A percentile compares a stretch with the other conserved stretches of the same genome.
These are phyloP conservation scores for Cydia strobilella DNA, from an alignment of 1,140 invertebrate species.

Conservation along the genomic window DNA sequence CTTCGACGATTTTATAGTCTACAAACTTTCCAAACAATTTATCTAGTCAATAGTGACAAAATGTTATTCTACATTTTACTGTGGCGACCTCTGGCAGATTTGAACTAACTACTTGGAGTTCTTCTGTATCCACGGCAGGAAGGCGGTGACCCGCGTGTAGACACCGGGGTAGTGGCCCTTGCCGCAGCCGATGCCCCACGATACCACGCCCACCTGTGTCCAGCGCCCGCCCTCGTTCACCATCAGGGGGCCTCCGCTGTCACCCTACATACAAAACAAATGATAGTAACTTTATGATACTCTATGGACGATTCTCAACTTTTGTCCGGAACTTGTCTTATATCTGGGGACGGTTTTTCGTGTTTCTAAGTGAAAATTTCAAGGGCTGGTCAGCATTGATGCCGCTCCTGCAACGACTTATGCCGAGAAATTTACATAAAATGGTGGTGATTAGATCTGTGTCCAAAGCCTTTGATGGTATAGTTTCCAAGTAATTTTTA, in stretches of 20 bases:
- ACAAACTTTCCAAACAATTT: background rate
- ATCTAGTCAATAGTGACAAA: background rate
- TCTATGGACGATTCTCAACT: no score
- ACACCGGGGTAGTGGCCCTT: conserved; percentile 95
- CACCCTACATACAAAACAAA: conserved; percentile 84
- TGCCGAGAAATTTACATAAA: no score
- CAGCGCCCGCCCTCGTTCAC: conserved; percentile 88
- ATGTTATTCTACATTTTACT: no score
- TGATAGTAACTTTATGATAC: no score
- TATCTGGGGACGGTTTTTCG: no score
- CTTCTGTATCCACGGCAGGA: conserved; percentile 78
- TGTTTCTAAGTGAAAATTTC: no score
- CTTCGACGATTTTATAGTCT: background rate
- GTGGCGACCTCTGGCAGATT: background rate
- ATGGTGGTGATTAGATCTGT: no score
- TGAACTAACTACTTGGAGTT: conserved; percentile 58
- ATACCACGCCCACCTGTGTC: conserved; percentile 94
- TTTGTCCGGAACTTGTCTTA: no score
- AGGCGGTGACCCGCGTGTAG: conserved; percentile 87
- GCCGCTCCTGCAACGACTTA: no score
- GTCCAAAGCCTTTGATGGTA: no score
- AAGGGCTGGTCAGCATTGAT: no score
- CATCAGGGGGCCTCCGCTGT: conserved; percentile 95
- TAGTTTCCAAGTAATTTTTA: no score
- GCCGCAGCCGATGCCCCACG: conserved; percentile 96